Evolutionary conservation across 35 echinoderm and acorn worm genomes (phyloP).

Genomic region (Nesometra sesokonis): DNA sequence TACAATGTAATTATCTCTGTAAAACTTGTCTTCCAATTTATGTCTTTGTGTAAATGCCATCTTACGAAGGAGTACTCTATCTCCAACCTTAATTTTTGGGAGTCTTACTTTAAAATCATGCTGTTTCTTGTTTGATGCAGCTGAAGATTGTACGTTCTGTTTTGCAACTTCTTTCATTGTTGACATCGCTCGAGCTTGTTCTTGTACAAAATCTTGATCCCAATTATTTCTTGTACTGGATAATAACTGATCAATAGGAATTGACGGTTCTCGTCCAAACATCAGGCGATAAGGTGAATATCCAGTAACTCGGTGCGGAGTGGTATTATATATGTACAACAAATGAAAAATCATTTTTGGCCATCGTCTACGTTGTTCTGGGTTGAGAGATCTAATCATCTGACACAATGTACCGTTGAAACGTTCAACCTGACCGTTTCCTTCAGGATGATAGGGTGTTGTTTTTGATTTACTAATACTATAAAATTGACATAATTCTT

Average conservation of each 20-base stretch:
- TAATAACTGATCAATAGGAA: too few species aligned
- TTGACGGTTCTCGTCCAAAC: too few species aligned
- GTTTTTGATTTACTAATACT: neutral
- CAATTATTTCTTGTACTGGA: too few species aligned
- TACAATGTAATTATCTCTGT: neutral
- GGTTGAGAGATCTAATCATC: neutral
- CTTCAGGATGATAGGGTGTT: constrained; percentile 27
- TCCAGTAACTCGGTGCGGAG: neutral
- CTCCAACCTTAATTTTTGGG: too few species aligned
- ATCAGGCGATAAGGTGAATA: too few species aligned
- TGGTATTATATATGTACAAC: constrained; percentile 17
- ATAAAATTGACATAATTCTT: neutral
- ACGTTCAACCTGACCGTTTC: constrained; percentile 26
- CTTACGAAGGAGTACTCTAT: neutral
- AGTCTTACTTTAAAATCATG: too few species aligned
- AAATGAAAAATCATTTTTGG: neutral
- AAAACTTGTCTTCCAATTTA: constrained; percentile 12
- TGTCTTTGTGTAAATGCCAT: neutral
- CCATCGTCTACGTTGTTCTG: neutral
- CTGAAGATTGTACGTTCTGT: too few species aligned
- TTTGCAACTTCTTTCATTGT: too few species aligned
- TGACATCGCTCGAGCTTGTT: too few species aligned
- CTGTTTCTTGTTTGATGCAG: neutral
- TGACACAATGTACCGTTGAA: constrained; percentile 9
- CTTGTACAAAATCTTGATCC: too few species aligned